A percentile compares a stretch with the other conserved stretches of the same genome.
phyloP scores from a whole-genome alignment of 2,888 invertebrate species.

The Ptychoptera albimana region DNA sequence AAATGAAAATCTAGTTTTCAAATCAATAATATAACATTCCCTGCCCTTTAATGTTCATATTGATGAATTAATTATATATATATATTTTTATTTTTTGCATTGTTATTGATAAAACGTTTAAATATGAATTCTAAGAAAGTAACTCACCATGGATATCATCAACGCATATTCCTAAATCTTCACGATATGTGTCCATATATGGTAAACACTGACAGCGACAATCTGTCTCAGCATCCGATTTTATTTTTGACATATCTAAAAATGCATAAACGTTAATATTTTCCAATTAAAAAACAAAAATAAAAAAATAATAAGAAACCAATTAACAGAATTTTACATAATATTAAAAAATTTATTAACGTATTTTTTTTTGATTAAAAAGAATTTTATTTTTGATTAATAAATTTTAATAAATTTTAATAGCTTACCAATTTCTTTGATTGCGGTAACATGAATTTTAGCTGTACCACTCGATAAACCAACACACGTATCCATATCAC shows the following conservation, averaged over 20 bases:
- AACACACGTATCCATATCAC: conserved; percentile 30
- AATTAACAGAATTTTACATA: background rate
- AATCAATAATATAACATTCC: no score
- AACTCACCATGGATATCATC: conserved; percentile 67
- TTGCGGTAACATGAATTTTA: conserved; percentile 18
- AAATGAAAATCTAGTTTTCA: no score
- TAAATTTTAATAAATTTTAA: background rate
- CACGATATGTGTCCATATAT: conserved; percentile 62
- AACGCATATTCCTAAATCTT: conserved; percentile 71
- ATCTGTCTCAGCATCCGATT: conserved; percentile 10
- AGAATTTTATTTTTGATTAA: background rate
- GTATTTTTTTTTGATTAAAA: background rate
- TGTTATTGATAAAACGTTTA: background rate
- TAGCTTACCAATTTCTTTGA: conserved; percentile 21
- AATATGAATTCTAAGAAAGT: background rate
- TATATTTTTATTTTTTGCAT: conserved; percentile 2
- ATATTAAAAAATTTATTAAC: background rate
- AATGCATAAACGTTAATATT: background rate
- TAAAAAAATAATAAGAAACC: no score
- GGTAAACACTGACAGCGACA: conserved; percentile 68
- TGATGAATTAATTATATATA: conserved; percentile 3
- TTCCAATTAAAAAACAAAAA: background rate
- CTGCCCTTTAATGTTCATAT: background rate
- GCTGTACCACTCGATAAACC: conserved; percentile 31
- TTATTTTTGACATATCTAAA: background rate